These are phyloP conservation scores for Meloe dianella DNA, from an alignment of 2,888 invertebrate species.

Conservation along the genomic window DNA sequence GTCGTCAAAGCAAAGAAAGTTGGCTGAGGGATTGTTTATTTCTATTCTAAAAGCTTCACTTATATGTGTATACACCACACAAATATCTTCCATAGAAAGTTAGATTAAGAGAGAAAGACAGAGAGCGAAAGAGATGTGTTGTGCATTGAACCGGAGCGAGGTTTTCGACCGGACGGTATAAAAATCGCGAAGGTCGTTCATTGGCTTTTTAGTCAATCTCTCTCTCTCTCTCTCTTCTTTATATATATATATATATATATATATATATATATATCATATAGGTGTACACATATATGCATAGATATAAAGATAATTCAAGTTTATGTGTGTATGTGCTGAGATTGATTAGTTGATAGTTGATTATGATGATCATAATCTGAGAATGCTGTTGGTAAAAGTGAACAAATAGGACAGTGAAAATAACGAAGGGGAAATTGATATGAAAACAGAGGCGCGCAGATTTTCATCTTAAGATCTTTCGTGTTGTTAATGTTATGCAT, in stretches of 20 bases:
- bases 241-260: too few relatives aligned
- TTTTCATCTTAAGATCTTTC: neutral
- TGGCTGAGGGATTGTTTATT: slow-evolving; percentile 2
- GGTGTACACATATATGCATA: neutral
- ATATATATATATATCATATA: too few relatives aligned
- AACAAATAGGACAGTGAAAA: neutral
- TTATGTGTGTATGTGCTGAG: slow-evolving; percentile 18
- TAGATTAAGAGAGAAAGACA: neutral
- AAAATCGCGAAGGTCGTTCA: slow-evolving; percentile 36
- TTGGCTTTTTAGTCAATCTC: slow-evolving; percentile 24
- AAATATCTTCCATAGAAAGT: neutral
- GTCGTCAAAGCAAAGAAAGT: neutral
- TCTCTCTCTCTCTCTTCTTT: too few relatives aligned
- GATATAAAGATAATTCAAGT: neutral
- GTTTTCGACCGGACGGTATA: slow-evolving; percentile 33
- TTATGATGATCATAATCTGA: neutral
- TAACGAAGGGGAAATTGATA: neutral
- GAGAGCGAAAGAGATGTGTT: neutral
- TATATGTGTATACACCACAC: neutral
- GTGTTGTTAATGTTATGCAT: neutral
- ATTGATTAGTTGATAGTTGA: slow-evolving; percentile 28
- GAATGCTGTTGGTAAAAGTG: neutral
- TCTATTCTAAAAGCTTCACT: neutral
- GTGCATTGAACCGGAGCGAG: slow-evolving; percentile 31
- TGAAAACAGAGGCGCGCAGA: neutral